Conservation (phyloP, 2,797 vertebrate genomes). For the Darevskia nairensis region DNA sequence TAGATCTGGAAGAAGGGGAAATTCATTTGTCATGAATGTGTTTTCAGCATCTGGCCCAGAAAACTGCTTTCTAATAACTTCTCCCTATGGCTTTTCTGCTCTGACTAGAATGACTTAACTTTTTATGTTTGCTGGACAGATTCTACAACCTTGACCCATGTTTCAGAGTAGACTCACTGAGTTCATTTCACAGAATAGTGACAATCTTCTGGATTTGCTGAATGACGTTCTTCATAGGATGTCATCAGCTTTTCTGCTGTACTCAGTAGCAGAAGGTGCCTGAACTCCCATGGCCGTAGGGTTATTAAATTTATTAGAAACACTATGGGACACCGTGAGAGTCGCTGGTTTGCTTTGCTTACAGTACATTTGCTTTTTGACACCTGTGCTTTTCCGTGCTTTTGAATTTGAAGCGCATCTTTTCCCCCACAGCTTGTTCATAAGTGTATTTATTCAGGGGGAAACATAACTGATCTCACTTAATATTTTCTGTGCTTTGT, state of each 20-base stretch:
- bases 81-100: neutral
- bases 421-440: neutral
- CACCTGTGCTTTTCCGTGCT: neutral
- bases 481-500: rapidly evolving
- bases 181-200: neutral
- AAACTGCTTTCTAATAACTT: neutral
- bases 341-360: no score
- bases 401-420: neutral
- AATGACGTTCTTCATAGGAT: neutral
- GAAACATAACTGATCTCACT: neutral
- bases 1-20: neutral
- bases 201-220: neutral
- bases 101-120: neutral
- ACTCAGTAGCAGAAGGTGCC: neutral
- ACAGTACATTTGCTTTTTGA: neutral
- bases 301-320: neutral
- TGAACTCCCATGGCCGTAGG: neutral
- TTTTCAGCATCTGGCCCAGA: neutral
- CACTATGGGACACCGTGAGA: neutral
- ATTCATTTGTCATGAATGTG: neutral
- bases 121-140: no score
- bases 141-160: neutral
- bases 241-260: neutral
- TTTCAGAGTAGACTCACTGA: neutral
- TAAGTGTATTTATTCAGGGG: neutral